Conservation (phyloP, 2,797 vertebrate genomes). For the Hoplostethus mediterraneus region DNA sequence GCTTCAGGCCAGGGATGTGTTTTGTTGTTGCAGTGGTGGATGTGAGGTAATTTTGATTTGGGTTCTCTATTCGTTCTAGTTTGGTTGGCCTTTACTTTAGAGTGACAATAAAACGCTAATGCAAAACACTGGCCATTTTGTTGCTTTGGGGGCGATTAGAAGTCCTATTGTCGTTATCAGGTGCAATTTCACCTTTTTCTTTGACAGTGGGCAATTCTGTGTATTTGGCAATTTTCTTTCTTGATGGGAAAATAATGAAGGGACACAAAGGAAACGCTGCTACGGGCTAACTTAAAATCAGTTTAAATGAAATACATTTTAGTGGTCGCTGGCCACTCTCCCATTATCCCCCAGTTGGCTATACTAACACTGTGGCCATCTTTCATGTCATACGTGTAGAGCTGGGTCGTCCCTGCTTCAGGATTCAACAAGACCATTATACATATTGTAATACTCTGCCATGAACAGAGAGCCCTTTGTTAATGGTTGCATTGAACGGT, state of each 20-base stretch:
- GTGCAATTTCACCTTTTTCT: neutral
- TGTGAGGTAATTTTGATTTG: neutral
- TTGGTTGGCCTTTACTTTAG: neutral
- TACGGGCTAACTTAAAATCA: neutral
- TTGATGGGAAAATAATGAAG: neutral
- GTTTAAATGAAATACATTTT: slow-evolving; percentile 1
- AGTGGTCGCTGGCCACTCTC: neutral
- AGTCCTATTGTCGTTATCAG: neutral
- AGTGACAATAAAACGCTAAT: slow-evolving; percentile 1
- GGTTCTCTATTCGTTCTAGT: neutral
- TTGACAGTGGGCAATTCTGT: slow-evolving; percentile 1
- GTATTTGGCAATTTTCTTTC: neutral
- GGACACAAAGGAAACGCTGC: neutral
- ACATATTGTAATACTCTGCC: slow-evolving; percentile 37
- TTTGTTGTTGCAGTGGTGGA: neutral
- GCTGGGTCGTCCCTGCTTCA: slow-evolving; percentile 46
- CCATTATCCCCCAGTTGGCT: slow-evolving; percentile 19
- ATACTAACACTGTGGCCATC: slow-evolving; percentile 28
- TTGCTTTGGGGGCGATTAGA: neutral
- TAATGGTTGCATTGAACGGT: slow-evolving; percentile 51
- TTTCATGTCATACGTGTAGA: slow-evolving; percentile 40
- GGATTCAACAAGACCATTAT: slow-evolving; percentile 50
- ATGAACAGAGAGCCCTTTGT: slow-evolving; percentile 50
- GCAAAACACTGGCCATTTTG: neutral
- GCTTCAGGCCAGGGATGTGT: neutral